Evolutionary conservation across 1,140 invertebrate genomes (phyloP).

Genomic region (Leguminivora glycinivorella): DNA sequence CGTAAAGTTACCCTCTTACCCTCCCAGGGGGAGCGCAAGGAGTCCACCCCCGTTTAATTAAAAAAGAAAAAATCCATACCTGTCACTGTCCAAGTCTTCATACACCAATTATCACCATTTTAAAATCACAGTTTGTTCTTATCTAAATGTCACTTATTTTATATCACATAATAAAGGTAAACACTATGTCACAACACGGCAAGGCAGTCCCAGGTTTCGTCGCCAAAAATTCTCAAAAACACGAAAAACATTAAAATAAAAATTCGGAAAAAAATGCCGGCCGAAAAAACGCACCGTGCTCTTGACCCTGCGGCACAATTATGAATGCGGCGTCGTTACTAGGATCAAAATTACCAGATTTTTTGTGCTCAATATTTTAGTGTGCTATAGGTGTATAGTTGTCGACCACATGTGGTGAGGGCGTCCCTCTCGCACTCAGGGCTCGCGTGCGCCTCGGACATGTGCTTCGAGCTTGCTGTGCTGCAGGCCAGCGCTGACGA

Average conservation of each 20-base stretch:
- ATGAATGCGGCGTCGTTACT: slow-evolving; percentile 76
- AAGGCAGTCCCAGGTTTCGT: slow-evolving; percentile 71
- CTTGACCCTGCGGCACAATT: slow-evolving; percentile 74
- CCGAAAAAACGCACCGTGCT: slow-evolving; percentile 66
- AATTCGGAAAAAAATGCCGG: slow-evolving; percentile 58
- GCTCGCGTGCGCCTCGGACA: slow-evolving; percentile 69
- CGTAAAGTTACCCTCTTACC: slow-evolving; percentile 55
- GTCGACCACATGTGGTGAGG: slow-evolving; percentile 69
- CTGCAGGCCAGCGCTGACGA: slow-evolving; percentile 45
- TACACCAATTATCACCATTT: slow-evolving; percentile 72
- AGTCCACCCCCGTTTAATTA: slow-evolving; percentile 51
- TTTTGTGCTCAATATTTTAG: slow-evolving; percentile 76
- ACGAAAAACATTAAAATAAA: slow-evolving; percentile 70
- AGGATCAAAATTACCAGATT: slow-evolving; percentile 75
- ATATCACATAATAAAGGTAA: slow-evolving; percentile 76
- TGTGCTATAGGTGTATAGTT: slow-evolving; percentile 68
- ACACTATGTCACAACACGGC: slow-evolving; percentile 78
- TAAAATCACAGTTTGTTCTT: slow-evolving; percentile 78
- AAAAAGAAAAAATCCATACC: slow-evolving; percentile 57
- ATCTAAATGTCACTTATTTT: slow-evolving; percentile 75
- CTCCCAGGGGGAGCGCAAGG: slow-evolving; percentile 32
- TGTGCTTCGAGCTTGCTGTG: slow-evolving; percentile 48
- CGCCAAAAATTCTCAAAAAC: slow-evolving; percentile 72
- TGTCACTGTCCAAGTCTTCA: slow-evolving; percentile 67
- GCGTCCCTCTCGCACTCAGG: slow-evolving; percentile 63